Conservation (phyloP, 2,888 invertebrate genomes). For the Mythimna impura region DNA sequence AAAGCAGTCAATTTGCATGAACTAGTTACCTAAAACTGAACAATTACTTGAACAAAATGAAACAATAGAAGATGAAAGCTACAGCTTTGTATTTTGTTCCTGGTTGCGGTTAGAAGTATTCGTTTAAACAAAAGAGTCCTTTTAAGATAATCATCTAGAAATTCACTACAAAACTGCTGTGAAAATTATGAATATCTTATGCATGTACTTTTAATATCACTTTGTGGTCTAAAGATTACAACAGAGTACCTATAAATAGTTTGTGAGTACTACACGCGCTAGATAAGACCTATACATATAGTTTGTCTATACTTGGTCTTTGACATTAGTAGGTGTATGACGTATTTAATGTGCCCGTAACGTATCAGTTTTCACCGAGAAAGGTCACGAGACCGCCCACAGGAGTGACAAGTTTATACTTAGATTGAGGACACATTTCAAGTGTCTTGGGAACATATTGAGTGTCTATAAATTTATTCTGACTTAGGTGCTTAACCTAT, state of each 20-base stretch:
- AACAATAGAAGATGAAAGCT: not conserved
- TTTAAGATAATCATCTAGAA: too few species aligned
- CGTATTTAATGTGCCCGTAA: slow-evolving; percentile 36
- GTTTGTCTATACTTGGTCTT: slow-evolving; percentile 9
- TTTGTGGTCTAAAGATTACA: slow-evolving; percentile 17
- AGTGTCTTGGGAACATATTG: slow-evolving; percentile 9
- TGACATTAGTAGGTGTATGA: slow-evolving; percentile 48
- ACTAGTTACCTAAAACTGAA: too few species aligned
- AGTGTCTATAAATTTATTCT: not conserved
- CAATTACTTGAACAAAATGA: too few species aligned
- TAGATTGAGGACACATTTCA: slow-evolving; percentile 1
- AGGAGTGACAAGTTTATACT: slow-evolving; percentile 27
- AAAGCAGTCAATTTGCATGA: not conserved
- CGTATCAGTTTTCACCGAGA: slow-evolving; percentile 49
- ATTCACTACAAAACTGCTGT: too few species aligned
- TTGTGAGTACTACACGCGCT: slow-evolving; percentile 15
- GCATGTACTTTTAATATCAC: not conserved
- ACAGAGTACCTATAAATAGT: slow-evolving; percentile 29
- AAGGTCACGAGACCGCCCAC: slow-evolving; percentile 54
- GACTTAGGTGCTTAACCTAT: not conserved
- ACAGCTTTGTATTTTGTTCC: not conserved
- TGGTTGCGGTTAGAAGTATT: not conserved
- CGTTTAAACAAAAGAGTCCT: not conserved
- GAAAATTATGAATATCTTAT: slow-evolving; percentile 4
- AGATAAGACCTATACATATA: slow-evolving; percentile 26